Base-by-base conservation (phyloP, 2,113 vertebrate genomes). In the Dicentrarchus labrax region DNA sequence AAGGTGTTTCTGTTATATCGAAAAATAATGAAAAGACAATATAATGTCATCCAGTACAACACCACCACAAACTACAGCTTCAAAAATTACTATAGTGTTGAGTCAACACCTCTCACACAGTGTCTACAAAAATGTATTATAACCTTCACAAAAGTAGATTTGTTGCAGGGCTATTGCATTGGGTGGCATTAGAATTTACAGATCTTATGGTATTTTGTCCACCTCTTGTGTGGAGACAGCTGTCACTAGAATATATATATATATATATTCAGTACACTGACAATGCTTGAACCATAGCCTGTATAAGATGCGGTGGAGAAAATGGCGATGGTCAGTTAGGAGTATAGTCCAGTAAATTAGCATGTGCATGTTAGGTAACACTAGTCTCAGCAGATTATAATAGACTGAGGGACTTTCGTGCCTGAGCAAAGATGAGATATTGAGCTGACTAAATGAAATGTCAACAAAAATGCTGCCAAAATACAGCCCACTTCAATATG, bases 381-480 rank as follows among this genome's bases (percentile, higher is more conserved):
- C 71, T 50, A 45, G 24, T 72, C 68, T 88, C 67, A 61, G 87
- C 65, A 74, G 78, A 47, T 68, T 53, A 75, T 74, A 82, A 84
- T 59, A 6, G 47, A 78, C 48, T 10, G 41, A 71, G 67, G 56
- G 75, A 56, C 67, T 73, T 72, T 64, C 2, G 22, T 60, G 79
- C 64, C 60, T 72, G 57, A 74, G 75, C 73, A 76, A 76, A 83
- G 80, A 87, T 78, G 67, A 73, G 59, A 82, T 82, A 72, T 82
- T 83, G 69, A 83, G 85, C 83, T 74, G 57, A 82, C 86, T 88
- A 82, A 79, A 81, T 88, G 62, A 80, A 83, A 86, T 88, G 81
- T 91, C 76, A 91, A 86, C 86, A 86, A 36, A 79, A 76, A 47
- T 24, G 22, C 77, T 74, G 83, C 86, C 88, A 89, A 90, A 84